Percentiles rank a stretch among this genome's conserved stretches.
These are phyloP conservation scores for Arnoldichthys spilopterus DNA, from an alignment of 2,797 vertebrate genomes.

Conservation along the genomic window DNA sequence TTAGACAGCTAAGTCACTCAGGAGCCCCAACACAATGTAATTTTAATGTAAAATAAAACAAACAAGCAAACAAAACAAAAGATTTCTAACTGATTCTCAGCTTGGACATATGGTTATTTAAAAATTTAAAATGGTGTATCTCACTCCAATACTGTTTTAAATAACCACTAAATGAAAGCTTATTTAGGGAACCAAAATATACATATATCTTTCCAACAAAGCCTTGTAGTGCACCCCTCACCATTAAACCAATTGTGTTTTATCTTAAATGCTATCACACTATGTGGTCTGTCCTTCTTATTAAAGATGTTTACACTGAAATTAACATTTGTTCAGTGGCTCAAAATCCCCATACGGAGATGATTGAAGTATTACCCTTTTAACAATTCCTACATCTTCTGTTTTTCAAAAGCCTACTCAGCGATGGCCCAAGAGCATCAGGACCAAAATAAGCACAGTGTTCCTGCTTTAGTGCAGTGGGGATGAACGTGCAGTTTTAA, in stretches of 20 bases:
- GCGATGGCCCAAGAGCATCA: background rate
- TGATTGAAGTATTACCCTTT: conserved; percentile 3
- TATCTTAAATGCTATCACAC: background rate
- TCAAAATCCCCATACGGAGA: background rate
- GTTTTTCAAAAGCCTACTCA: background rate
- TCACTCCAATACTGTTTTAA: too few species aligned
- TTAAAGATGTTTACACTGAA: background rate
- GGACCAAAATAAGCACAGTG: background rate
- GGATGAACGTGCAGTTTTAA: conserved; percentile 71
- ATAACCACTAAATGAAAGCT: too few species aligned
- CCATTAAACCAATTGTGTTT: too few species aligned
- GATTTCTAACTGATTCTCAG: background rate
- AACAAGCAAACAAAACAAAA: background rate
- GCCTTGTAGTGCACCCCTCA: background rate
- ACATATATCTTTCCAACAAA: too few species aligned
- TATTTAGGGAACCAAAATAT: background rate
- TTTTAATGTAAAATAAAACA: background rate
- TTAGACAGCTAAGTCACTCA: too few species aligned
- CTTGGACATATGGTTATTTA: background rate
- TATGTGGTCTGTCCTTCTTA: background rate
- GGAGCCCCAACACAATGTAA: too few species aligned
- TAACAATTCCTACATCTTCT: background rate
- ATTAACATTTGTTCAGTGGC: background rate
- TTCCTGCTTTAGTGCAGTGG: conserved; percentile 50
- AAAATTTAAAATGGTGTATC: background rate